These are phyloP conservation scores for Lophochroa leadbeateri DNA, from an alignment of 2,113 vertebrate genomes.

Conservation along the genomic window DNA sequence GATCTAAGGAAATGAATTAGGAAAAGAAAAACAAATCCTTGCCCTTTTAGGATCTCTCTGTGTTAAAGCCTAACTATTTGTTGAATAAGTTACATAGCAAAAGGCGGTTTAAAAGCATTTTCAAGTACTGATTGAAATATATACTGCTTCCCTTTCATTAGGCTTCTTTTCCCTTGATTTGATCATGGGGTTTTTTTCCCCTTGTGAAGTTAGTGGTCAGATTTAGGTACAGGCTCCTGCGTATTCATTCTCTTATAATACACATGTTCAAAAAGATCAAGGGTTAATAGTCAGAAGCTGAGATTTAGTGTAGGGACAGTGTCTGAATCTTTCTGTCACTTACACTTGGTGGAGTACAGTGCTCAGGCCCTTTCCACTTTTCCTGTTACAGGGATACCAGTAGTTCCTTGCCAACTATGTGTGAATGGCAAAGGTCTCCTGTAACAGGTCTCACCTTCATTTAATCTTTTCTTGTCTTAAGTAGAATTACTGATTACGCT, in stretches of 20 bases:
- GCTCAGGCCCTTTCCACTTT: neutral
- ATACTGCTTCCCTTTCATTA: neutral
- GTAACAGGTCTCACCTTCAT: slow-evolving; percentile 1
- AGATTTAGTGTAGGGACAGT: neutral
- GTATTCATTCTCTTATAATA: neutral
- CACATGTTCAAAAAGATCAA: neutral
- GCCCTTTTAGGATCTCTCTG: neutral
- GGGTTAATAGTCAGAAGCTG: neutral
- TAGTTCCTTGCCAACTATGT: neutral
- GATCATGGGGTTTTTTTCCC: accelerated
- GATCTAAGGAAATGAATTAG: neutral
- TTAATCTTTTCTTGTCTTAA: neutral
- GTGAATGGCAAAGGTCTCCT: neutral
- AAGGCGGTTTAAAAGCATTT: neutral
- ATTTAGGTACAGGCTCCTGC: neutral
- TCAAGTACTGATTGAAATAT: neutral
- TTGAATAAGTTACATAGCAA: neutral
- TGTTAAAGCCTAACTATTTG: neutral
- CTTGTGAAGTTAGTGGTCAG: neutral
- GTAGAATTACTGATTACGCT: neutral
- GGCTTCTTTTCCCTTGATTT: neutral
- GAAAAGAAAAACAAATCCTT: neutral
- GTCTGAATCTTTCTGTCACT: neutral
- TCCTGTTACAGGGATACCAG: neutral
- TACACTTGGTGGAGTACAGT: neutral